A percentile compares a stretch with the other conserved stretches of the same genome.
Conservation (phyloP, 2,797 vertebrate genomes). For the Miichthys miiuy region DNA sequence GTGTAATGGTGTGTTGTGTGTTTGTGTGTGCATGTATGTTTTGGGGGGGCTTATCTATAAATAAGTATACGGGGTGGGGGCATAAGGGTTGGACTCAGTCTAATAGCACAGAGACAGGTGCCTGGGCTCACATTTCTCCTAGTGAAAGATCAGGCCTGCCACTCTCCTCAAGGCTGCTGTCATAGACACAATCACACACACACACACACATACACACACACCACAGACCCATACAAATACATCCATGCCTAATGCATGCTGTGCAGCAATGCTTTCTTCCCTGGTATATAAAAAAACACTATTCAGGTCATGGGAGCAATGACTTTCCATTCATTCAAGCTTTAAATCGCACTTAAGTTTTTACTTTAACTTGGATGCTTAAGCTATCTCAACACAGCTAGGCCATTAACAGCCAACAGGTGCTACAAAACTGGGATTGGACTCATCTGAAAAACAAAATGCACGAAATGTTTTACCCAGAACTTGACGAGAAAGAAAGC, state of each 20-base stretch:
- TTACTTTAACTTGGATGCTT: conserved; percentile 55
- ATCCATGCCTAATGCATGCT: conserved; percentile 33
- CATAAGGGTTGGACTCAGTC: conserved; percentile 78
- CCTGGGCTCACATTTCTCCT: conserved; percentile 87
- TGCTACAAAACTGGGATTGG: conserved; percentile 59
- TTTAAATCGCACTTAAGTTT: conserved; percentile 60
- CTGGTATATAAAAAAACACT: conserved; percentile 35
- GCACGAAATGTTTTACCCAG: conserved; percentile 88
- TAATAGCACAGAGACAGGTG: conserved; percentile 90
- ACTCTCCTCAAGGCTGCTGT: conserved; percentile 80
- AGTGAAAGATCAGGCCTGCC: conserved; percentile 89
- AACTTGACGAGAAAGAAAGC: conserved; percentile 98
- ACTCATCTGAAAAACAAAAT: background rate
- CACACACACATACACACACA: conserved; percentile 19
- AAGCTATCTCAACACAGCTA: conserved; percentile 59
- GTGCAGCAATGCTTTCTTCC: conserved; percentile 37
- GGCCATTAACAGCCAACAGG: conserved; percentile 77
- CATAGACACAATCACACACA: conserved; percentile 62
- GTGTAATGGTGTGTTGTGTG: conserved; percentile 29
- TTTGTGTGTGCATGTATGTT: conserved; percentile 39
- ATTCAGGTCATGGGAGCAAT: conserved; percentile 35
- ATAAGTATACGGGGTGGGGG: conserved; percentile 77
- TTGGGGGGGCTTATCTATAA: conserved; percentile 83
- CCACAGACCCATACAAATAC: conserved; percentile 51
- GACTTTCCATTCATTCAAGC: conserved; percentile 65